These are phyloP conservation scores for Myopa testacea DNA, from an alignment of 2,888 invertebrate genomes.

Conservation along the genomic window DNA sequence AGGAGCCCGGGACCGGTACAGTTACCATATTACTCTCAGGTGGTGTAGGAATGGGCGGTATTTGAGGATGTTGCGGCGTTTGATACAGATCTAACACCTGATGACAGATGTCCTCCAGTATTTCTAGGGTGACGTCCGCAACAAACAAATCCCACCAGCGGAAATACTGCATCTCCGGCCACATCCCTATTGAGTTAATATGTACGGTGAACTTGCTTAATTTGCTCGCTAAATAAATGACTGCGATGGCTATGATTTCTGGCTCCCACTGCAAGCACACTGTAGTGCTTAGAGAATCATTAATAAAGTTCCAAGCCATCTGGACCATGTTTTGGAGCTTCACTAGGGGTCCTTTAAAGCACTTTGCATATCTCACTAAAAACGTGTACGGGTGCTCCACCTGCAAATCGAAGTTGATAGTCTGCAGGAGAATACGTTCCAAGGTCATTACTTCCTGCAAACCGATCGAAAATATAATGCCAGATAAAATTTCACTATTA, in stretches of 20 bases:
- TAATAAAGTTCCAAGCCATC: slow-evolving; percentile 99
- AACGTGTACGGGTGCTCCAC: slow-evolving; percentile 95
- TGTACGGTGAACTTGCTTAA: slow-evolving; percentile 92
- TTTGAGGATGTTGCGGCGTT: slow-evolving; percentile 73
- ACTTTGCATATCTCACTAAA: slow-evolving; percentile 92
- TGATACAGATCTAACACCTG: slow-evolving; percentile 93
- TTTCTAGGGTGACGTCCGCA: slow-evolving; percentile 92
- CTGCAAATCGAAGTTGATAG: slow-evolving; percentile 98
- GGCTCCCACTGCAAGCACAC: slow-evolving; percentile 98
- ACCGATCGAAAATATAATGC: not conserved
- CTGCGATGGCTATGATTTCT: slow-evolving; percentile 96
- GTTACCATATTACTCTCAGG: slow-evolving; percentile 47
- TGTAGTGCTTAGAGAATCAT: slow-evolving; percentile 97
- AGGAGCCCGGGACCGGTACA: slow-evolving; percentile 35
- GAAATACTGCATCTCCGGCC: slow-evolving; percentile 78
- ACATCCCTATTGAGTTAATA: slow-evolving; percentile 82
- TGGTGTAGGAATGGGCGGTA: slow-evolving; percentile 72
- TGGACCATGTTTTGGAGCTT: slow-evolving; percentile 97
- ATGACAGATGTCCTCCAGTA: slow-evolving; percentile 97
- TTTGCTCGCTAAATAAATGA: slow-evolving; percentile 97
- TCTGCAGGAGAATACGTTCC: slow-evolving; percentile 95
- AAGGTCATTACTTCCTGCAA: slow-evolving; percentile 83
- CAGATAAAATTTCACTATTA: no score
- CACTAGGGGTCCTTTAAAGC: slow-evolving; percentile 91
- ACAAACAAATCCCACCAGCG: slow-evolving; percentile 99